Base-by-base conservation (phyloP, 2,797 vertebrate species). In the Odontamblyopus lacepedii region DNA sequence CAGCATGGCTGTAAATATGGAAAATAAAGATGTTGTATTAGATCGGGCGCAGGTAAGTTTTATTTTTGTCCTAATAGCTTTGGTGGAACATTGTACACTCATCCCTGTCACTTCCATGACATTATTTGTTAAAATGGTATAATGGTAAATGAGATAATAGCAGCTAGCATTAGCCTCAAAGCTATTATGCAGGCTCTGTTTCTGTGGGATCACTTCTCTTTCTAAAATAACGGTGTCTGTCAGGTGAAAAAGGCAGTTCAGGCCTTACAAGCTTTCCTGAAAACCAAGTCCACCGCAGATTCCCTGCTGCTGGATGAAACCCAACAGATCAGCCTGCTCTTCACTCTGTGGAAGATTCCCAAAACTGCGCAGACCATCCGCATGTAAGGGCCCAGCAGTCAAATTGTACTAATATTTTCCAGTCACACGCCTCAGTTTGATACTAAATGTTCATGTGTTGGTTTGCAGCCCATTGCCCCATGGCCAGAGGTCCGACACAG, bases 301-400 rank as follows among this genome's bases (percentile, higher is more conserved):
- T 80, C 83, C 0, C 68, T 89, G 38, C 89, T 96, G 5, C 60
- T 93, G 81, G 91, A 93, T 48, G 95, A 95, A 1, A 73, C 85
- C 13, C 89, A 95, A 19, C 88, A 84, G 13, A 78, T 97, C 27
- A 94, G 91, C 60, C 77, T 97, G 18, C 92, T 95, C 70, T 89
- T 97, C 76, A 93, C 95, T 0, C 75, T 96, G 1, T 98, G 95
- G 96, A 96, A 90, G 88, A 90, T 98, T 78, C 96, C 96, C 11
- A 89, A 59, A 56, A 23, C 72, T 26, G 74, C 93, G 0, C 94
- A 95, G 85, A 91, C 83, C 41, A 89, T 96, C 82, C 93, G 88
- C 90, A 92, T 97, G 96, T 97, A 91, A 95, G 95, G 91, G 41
- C 1, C 50, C 55, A 1, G 11, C 9, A 6, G 30, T 18, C 62